Conservation (phyloP, 1,140 invertebrate species). For the Apocrypta bakeri region DNA sequence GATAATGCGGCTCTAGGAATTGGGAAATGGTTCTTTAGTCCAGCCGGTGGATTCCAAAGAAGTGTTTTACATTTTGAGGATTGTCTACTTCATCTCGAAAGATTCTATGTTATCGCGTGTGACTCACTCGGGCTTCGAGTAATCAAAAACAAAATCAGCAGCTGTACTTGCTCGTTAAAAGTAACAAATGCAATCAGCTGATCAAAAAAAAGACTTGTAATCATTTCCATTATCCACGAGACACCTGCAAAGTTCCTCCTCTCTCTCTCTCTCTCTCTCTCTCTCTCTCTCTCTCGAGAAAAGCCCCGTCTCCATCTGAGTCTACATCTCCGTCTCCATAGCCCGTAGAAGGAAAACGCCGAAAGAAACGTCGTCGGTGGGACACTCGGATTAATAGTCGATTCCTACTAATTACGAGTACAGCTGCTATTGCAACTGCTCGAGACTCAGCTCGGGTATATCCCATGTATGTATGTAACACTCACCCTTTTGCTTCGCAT, state of each 20-base stretch:
- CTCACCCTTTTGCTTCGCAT: conserved; percentile 20
- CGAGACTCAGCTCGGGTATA: conserved; percentile 9
- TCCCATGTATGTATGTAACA: conserved; percentile 51
- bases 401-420: conserved; percentile 68
- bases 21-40: neutral
- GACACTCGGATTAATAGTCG: conserved; percentile 64
- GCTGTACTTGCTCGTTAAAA: neutral
- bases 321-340: neutral
- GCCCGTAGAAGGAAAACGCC: conserved; percentile 60
- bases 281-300: neutral
- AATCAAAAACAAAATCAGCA: too few species aligned
- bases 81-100: neutral
- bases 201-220: too few species aligned
- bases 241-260: neutral
- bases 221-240: neutral
- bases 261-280: neutral
- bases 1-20: conserved; percentile 43
- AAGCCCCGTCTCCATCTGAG: too few species aligned
- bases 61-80: conserved; percentile 33
- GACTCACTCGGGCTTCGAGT: neutral
- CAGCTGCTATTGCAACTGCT: conserved; percentile 47
- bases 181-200: neutral
- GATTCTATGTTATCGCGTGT: neutral
- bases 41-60: conserved; percentile 25
- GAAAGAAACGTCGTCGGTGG: conserved; percentile 60